A percentile compares a stretch with the other conserved stretches of the same genome.
phyloP scores from a whole-genome alignment of 2,888 invertebrate species.

The Hanleya hanleyi region DNA sequence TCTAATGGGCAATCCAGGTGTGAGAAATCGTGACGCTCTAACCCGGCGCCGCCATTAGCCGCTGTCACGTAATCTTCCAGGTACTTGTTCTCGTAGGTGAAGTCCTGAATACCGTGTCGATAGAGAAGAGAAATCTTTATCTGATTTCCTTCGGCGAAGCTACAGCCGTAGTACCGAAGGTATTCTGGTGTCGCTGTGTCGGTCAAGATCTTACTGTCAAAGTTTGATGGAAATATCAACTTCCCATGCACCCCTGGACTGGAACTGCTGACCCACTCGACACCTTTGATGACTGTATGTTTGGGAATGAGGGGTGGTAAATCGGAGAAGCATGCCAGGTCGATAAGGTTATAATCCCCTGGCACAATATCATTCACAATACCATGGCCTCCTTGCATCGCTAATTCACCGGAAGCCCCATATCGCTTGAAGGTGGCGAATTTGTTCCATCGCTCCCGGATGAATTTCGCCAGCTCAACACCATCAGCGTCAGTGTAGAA shows the following conservation, averaged over 20 bases:
- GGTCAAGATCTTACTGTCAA: constrained; percentile 29
- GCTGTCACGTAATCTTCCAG: constrained; percentile 36
- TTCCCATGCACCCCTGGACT: constrained; percentile 32
- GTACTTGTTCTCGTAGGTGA: constrained; percentile 44
- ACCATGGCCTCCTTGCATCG: constrained; percentile 35
- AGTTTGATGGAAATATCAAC: constrained; percentile 34
- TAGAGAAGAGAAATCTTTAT: constrained; percentile 36
- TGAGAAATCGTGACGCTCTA: constrained; percentile 43
- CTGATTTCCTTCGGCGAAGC: constrained; percentile 38
- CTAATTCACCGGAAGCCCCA: constrained; percentile 34
- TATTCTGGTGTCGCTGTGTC: constrained; percentile 41
- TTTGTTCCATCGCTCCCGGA: constrained; percentile 37
- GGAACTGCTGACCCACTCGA: constrained; percentile 30
- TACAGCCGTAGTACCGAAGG: constrained; percentile 38
- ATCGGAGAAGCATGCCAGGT: constrained; percentile 38
- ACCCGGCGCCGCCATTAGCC: constrained; percentile 34
- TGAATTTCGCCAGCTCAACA: constrained; percentile 25
- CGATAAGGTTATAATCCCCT: constrained; percentile 37
- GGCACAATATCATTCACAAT: constrained; percentile 39
- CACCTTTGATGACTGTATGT: constrained; percentile 33
- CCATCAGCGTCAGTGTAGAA: constrained; percentile 21
- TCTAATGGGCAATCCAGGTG: constrained; percentile 47
- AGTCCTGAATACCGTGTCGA: constrained; percentile 44
- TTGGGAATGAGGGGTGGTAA: constrained; percentile 36
- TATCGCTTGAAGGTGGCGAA: constrained; percentile 36